These are phyloP conservation scores for Laothoe populi DNA, from an alignment of 2,888 invertebrate species.

Conservation along the genomic window DNA sequence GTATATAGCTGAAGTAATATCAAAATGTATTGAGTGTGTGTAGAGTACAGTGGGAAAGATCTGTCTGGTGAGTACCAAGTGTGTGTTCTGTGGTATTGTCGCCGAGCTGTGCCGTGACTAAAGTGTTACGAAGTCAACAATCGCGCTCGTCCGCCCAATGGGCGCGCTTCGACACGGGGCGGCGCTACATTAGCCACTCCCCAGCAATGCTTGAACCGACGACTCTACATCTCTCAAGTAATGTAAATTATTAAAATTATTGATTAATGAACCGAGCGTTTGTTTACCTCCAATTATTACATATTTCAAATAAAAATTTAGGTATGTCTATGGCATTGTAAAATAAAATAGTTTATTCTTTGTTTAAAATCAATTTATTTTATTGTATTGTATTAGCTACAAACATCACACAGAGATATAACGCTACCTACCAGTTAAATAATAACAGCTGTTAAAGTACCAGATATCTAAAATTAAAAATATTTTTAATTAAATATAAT, in stretches of 20 bases:
- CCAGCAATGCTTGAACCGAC: slow-evolving; percentile 37
- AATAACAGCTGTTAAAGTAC: too few species aligned
- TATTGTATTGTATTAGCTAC: too few species aligned
- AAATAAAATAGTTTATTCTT: too few species aligned
- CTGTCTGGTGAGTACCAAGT: slow-evolving; percentile 13
- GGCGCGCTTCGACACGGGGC: slow-evolving; percentile 69
- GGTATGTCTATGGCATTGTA: too few species aligned
- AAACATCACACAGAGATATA: too few species aligned
- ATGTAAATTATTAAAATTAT: neutral
- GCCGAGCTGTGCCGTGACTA: slow-evolving; percentile 26
- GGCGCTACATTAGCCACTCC: slow-evolving; percentile 65
- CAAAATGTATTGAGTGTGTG: neutral
- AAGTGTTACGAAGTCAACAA: slow-evolving; percentile 30
- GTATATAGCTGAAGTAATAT: neutral
- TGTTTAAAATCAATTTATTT: too few species aligned
- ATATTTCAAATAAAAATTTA: too few species aligned
- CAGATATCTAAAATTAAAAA: too few species aligned
- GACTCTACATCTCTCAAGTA: slow-evolving; percentile 2
- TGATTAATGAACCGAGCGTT: neutral
- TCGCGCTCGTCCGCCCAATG: slow-evolving; percentile 64
- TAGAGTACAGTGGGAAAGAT: neutral
- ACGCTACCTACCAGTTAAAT: too few species aligned
- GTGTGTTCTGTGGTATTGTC: slow-evolving; percentile 30
- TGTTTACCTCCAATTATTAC: neutral
- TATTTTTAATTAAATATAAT: too few species aligned